Evolutionary conservation across 2,113 vertebrate species (phyloP).

Genomic region (Nothocercus nigrocapillus): DNA sequence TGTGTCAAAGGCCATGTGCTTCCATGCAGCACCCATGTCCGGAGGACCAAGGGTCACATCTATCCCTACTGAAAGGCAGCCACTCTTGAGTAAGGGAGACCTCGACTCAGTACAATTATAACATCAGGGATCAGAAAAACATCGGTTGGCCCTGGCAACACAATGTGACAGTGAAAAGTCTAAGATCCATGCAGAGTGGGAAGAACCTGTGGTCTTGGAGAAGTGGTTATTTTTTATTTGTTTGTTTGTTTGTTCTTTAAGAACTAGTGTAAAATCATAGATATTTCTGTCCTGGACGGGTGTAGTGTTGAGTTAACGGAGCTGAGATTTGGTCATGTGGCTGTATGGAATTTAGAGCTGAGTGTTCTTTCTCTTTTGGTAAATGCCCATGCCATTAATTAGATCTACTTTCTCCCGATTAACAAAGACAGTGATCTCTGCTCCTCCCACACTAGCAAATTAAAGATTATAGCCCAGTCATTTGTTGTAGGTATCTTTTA

Average conservation of each 20-base stretch:
- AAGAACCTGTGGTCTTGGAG: neutral
- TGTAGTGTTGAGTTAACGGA: neutral
- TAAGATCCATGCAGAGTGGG: neutral
- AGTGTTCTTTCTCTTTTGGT: neutral
- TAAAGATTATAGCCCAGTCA: neutral
- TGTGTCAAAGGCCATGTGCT: neutral
- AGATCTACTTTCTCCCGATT: neutral
- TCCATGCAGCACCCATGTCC: fast-evolving
- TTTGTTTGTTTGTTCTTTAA: neutral
- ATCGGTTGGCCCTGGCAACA: fast-evolving
- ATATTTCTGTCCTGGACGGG: neutral
- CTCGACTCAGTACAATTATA: fast-evolving
- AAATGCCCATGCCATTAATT: neutral
- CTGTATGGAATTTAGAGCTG: neutral
- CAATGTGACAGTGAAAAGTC: neutral
- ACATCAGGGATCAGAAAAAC: neutral
- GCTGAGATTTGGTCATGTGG: neutral
- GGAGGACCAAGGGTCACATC: neutral
- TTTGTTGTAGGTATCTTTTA: neutral
- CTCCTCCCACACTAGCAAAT: neutral
- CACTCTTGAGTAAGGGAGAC: neutral
- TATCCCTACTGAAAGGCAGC: neutral
- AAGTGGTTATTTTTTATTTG: neutral
- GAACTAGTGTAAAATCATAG: neutral
- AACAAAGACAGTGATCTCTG: neutral